Base-by-base conservation (phyloP, 1,140 invertebrate species). In the Manduca sexta region DNA sequence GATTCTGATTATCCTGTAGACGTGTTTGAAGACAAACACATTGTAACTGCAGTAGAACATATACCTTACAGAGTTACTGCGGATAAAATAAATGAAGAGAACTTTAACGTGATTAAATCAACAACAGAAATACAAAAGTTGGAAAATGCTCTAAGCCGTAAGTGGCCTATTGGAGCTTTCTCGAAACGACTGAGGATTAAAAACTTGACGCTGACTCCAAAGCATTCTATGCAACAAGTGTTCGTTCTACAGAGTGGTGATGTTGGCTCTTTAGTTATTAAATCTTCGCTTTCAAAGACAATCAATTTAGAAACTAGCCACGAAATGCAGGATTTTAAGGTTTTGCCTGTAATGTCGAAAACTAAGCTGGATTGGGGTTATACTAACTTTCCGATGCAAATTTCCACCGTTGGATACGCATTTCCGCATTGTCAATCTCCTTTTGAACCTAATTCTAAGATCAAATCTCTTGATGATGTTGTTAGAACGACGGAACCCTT, bases 201-300 rank as follows among this genome's bases (percentile, higher is more conserved):
- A 52, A 74, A 76, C 38, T 54, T 80, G 12, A 79, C 70, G 2
- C 51, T 79, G 12, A 73, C 72, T 3, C 74, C 80, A 2, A 77
- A 79, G 46, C 69, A 66, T 35, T 80, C 77, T 8, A 43, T 61
- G 41, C 60, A 72, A 39, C 61, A 71, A 42, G 40, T 65, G 12
- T 54, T 84, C 34, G 44, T 78, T 21, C 45, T 75, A 15, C 67
- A 77, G 21, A 76, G 69, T n/a, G 71, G 74, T 17, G 75, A 84
- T 46, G 50, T 58, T 14, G 60, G 51, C 16, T 73, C 74, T 2
- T 7, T 74, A 2, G 45, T 77, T 8, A 38, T 74, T 0, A 68
- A 73, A 38, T 56, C 76, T 14, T 57, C 57, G 17, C 15, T 69
- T 17, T 64, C 70, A 2, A 56, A 60, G 50, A 61, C 53, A 13